Percentiles rank a stretch among this genome's conserved stretches.
phyloP scores from a whole-genome alignment of 2,113 vertebrate genomes.

The Cavia porcellus region DNA sequence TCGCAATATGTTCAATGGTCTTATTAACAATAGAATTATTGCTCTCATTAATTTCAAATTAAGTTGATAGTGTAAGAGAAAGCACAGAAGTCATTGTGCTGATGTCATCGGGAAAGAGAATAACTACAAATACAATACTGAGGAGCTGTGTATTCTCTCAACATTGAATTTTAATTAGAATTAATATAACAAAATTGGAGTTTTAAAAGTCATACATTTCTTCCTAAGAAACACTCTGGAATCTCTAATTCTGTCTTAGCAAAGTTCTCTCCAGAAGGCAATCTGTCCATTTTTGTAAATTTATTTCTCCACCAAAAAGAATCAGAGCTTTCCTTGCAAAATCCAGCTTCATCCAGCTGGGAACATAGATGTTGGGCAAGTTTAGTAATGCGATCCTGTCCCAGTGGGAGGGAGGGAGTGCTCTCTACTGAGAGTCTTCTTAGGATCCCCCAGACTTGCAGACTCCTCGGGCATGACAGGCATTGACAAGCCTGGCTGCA shows the following conservation, averaged over 20 bases:
- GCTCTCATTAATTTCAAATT: not conserved
- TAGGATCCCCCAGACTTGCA: not conserved
- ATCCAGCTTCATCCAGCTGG: not conserved
- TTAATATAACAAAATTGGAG: not conserved
- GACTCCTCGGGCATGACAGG: rapidly evolving
- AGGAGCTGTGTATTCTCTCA: no score
- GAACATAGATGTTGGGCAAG: no score
- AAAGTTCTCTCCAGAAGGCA: not conserved
- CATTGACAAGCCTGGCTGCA: not conserved
- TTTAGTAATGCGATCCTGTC: not conserved
- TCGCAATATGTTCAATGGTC: not conserved
- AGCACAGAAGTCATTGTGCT: not conserved
- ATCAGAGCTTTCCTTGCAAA: not conserved
- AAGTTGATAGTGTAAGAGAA: not conserved
- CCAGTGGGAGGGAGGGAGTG: no score
- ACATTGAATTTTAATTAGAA: not conserved
- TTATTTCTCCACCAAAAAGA: not conserved
- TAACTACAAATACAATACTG: not conserved
- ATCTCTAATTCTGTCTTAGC: not conserved
- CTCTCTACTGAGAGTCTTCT: no score
- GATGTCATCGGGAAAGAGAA: not conserved
- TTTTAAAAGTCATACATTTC: not conserved
- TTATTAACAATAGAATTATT: not conserved
- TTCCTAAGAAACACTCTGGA: not conserved
- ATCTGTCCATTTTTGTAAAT: not conserved